phyloP scores from a whole-genome alignment of 2,113 vertebrate species.

The Actenoides hombroni region DNA sequence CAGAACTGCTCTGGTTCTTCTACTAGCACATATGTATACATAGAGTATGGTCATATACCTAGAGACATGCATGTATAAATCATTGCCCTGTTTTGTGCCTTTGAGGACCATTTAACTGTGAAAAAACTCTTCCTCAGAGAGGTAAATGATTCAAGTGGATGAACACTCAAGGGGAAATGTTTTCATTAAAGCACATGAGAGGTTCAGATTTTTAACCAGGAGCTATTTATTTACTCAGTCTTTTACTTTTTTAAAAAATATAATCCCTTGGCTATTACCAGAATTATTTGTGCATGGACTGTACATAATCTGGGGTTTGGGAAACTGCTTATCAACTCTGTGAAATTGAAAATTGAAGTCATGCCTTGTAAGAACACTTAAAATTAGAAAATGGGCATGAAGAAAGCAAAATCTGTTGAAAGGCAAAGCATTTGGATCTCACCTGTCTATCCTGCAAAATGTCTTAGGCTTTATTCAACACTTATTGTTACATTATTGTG shows the following conservation, averaged over 20 bases:
- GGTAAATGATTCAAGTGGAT: not conserved
- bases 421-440: not conserved
- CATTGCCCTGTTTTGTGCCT: not conserved
- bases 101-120: not conserved
- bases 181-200: not conserved
- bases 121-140: not conserved
- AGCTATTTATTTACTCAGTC: not conserved
- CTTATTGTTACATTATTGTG: not conserved
- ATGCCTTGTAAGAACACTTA: not conserved
- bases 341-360: not conserved
- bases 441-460: not conserved
- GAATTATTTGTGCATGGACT: not conserved
- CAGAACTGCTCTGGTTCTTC: not conserved
- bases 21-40: not conserved
- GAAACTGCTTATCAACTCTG: not conserved
- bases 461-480: not conserved
- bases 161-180: not conserved
- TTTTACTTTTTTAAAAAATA: not conserved
- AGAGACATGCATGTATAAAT: not conserved
- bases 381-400: not conserved
- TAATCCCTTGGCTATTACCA: not conserved
- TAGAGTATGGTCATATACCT: rapidly evolving
- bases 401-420: not conserved
- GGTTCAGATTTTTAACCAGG: not conserved
- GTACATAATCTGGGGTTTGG: not conserved